Evolutionary conservation across 2,113 vertebrate genomes (phyloP).

Genomic region (Paracanthobrama guichenoti): DNA sequence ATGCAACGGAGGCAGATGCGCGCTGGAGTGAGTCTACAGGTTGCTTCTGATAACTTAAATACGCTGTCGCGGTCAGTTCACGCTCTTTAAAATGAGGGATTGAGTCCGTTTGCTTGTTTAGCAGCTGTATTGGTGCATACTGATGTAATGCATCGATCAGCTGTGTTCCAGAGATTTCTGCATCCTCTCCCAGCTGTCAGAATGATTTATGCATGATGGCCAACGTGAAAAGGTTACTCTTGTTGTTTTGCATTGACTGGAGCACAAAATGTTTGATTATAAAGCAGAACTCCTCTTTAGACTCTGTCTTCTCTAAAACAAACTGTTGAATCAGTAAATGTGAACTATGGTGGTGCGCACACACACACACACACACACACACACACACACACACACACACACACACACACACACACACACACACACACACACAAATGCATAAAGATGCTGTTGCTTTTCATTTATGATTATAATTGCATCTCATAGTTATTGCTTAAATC

Average conservation of each 20-base stretch:
- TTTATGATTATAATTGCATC: background rate
- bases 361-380: background rate
- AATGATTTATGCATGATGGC: conserved; percentile 34
- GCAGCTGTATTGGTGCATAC: background rate
- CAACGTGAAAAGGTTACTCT: conserved; percentile 18
- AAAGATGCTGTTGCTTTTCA: background rate
- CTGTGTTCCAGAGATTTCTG: background rate
- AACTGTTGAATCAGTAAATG: conserved; percentile 2
- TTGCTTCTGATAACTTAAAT: background rate
- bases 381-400: background rate
- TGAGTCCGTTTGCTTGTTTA: background rate
- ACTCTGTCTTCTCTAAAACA: background rate
- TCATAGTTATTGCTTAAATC: background rate
- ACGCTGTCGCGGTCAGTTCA: background rate
- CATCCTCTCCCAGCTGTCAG: conserved; percentile 15
- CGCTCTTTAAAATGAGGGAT: background rate
- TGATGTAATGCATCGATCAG: conserved; percentile 36
- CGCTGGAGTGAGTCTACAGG: conserved; percentile 1
- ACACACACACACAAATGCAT: background rate
- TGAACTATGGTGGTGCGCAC: background rate
- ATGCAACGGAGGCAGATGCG: background rate
- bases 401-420: background rate
- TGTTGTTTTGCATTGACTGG: background rate
- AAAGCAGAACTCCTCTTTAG: background rate
- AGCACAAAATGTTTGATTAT: background rate